A percentile compares a stretch with the other conserved stretches of the same genome.
Evolutionary conservation across 1,140 invertebrate species (phyloP).

Genomic region (Drosophila murphyi): DNA sequence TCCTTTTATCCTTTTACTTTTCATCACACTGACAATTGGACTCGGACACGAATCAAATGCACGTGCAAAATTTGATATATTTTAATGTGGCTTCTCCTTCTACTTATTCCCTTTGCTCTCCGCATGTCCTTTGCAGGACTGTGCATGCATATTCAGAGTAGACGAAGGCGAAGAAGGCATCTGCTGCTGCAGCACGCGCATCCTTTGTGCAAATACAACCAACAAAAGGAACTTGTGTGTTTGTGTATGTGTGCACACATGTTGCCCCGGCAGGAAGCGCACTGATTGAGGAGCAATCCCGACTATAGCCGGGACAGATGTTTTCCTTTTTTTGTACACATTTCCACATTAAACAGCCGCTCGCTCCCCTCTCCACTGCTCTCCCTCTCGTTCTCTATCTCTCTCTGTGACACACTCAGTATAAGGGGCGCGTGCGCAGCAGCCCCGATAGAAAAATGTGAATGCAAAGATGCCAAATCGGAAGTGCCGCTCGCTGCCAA

Average conservation of each 20-base stretch:
- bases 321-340: constrained; percentile 30
- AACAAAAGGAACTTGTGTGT: constrained; percentile 20
- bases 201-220: constrained; percentile 61
- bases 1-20: constrained; percentile 41
- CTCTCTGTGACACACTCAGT: too few relatives aligned
- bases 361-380: background rate
- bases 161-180: constrained; percentile 28
- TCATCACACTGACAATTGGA: constrained; percentile 33
- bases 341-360: constrained; percentile 47
- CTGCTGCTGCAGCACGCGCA: constrained; percentile 73
- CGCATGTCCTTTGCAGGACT: background rate
- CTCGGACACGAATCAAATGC: constrained; percentile 33
- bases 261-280: constrained; percentile 69
- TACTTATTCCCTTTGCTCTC: constrained; percentile 14
- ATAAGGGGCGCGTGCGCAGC: constrained; percentile 62
- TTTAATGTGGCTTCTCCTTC: constrained; percentile 25
- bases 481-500: constrained; percentile 50
- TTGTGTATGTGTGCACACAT: constrained; percentile 50
- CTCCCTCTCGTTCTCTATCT: background rate
- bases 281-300: constrained; percentile 77
- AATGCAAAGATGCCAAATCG: constrained; percentile 44
- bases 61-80: constrained; percentile 71
- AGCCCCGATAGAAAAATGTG: constrained; percentile 2
- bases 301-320: constrained; percentile 64
- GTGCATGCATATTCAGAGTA: constrained; percentile 38